Evolutionary conservation across 2,113 vertebrate genomes (phyloP).

Genomic region (Oncorhynchus gorbuscha): DNA sequence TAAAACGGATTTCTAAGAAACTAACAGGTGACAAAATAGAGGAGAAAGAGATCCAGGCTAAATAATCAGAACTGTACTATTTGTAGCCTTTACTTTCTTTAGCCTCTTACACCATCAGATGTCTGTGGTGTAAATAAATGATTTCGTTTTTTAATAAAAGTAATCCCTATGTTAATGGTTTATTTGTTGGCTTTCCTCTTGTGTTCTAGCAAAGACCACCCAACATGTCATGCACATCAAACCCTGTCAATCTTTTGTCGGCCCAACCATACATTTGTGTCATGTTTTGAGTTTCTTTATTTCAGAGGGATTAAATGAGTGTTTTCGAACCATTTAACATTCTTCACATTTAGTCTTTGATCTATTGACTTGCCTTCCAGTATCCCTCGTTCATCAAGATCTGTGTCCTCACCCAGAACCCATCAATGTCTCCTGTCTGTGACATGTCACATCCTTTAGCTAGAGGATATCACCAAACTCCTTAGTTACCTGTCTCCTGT

Average conservation of each 20-base stretch:
- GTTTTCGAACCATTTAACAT: too few species aligned
- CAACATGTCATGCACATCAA: too few species aligned
- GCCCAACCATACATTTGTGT: too few species aligned
- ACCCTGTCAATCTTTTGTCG: too few species aligned
- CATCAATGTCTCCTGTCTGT: not conserved
- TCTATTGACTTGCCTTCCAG: too few species aligned
- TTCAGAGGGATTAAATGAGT: too few species aligned
- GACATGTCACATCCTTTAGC: not conserved
- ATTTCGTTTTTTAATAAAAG: not conserved
- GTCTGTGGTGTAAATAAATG: not conserved
- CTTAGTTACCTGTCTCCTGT: not conserved
- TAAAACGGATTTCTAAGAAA: conserved; percentile 59
- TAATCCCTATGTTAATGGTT: not conserved
- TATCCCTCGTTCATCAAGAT: not conserved
- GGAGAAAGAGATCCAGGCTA: conserved; percentile 1
- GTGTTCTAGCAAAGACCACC: too few species aligned
- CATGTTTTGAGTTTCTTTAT: too few species aligned
- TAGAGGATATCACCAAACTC: not conserved
- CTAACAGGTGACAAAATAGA: conserved; percentile 43
- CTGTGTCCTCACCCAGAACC: not conserved
- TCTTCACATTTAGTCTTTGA: too few species aligned
- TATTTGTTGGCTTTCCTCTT: not conserved
- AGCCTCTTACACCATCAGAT: too few species aligned
- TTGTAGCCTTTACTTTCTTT: too few species aligned
- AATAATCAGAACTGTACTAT: too few species aligned